Conservation (phyloP, 2,797 vertebrate species). For the Oreochromis grahami region DNA sequence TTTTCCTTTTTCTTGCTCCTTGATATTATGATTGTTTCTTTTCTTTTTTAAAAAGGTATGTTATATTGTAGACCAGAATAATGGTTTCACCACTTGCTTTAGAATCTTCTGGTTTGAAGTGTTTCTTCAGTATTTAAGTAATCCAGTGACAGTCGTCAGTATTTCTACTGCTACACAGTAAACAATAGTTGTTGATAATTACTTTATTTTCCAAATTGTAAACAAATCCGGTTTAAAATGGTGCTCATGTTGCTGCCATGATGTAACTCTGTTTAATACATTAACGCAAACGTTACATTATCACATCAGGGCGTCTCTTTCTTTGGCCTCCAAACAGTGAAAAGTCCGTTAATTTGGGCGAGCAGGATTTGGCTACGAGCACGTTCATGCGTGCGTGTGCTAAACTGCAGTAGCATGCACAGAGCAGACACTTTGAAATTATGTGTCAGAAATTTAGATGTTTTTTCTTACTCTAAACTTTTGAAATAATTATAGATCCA, state of each 20-base stretch:
- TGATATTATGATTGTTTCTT: background rate
- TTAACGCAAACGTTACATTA: background rate
- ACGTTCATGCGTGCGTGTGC: accelerated
- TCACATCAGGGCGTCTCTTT: background rate
- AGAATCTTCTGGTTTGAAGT: background rate
- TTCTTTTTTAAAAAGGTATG: background rate
- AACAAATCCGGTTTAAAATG: accelerated
- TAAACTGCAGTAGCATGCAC: background rate
- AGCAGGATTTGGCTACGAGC: background rate
- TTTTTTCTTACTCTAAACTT: background rate
- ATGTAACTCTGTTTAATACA: background rate
- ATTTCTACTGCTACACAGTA: background rate
- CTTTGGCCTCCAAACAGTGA: background rate
- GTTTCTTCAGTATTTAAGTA: background rate
- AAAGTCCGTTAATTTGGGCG: background rate
- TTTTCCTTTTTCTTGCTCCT: accelerated
- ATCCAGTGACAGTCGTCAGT: background rate
- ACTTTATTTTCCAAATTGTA: background rate
- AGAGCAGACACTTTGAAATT: accelerated
- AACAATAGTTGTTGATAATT: background rate
- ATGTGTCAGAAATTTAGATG: background rate
- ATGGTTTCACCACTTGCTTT: background rate
- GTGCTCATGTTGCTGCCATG: background rate
- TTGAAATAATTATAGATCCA: accelerated
- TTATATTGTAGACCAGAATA: background rate